Base-by-base conservation (phyloP, 2,113 vertebrate species). In the Promerops cafer region DNA sequence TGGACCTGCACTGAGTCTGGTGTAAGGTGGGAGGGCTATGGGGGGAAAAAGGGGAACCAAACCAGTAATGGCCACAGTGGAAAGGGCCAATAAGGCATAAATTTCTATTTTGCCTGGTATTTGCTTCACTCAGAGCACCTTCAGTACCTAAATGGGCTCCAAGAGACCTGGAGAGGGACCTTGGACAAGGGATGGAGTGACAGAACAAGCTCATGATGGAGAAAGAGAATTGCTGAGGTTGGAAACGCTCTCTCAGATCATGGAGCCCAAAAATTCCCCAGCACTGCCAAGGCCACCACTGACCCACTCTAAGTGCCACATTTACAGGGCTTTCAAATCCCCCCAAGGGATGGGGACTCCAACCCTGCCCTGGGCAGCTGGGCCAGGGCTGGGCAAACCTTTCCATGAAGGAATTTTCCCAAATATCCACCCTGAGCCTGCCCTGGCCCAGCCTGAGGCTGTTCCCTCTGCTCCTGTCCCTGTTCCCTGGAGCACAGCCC, bases 401-500 rank as follows among this genome's bases (percentile, higher is more conserved):
- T 37, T 26, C 22, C 44, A 26, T 0, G 18, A 5, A 23, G 11
- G 4, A 59, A 30, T 59, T 52, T 17, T 21, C 20, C 37, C 37
- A 6, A 2, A 19, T 28, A 2, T 20, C 44, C 52, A 69, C 9
- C 1, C 13, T 20, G 1, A 16, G 1, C 19, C 39, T 63, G 0
- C 13, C 8, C 30, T 47, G 16, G 2, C 0, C 1, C 30, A 75
- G 1, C 11, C 3, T 70, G 15, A 26, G 70, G 24, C 42, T 1
- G 1, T 49, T 64, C 31, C 76, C 66, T 49, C 35, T 88, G 0
- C 31, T 72, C 35, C 86, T 65, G 59, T 42, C 76, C 76, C 85
- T 71, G 66, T 80, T 40, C 49, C 74, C 30, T 56, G 70, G 2
- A 19, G 15, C 69, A 84, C 1, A 84, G 23, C 40, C 40, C 4